These are phyloP conservation scores for Zeugodacus cucurbitae DNA, from an alignment of 1,140 invertebrate species.

Conservation along the genomic window DNA sequence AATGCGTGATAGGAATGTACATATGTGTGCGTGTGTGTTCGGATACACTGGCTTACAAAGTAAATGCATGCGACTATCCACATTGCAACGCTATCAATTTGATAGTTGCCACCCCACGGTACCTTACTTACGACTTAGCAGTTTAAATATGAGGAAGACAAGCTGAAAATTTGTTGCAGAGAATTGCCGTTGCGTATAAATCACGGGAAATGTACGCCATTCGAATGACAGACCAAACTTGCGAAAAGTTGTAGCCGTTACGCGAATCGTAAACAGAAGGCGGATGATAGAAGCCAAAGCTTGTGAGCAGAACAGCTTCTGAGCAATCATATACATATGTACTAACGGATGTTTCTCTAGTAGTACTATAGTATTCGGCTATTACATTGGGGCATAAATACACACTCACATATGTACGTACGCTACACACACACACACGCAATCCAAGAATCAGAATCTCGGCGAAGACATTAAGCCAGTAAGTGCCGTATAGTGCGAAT, in stretches of 20 bases:
- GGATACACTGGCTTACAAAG: no score
- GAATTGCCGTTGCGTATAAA: conserved; percentile 51
- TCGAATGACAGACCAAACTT: conserved; percentile 47
- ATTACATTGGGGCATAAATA: background rate
- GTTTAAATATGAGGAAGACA: conserved; percentile 13
- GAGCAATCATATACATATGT: background rate
- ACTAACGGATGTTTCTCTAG: background rate
- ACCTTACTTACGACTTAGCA: background rate
- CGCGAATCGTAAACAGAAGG: conserved; percentile 6
- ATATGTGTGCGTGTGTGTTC: background rate
- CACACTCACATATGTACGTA: background rate
- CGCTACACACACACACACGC: background rate
- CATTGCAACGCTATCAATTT: background rate
- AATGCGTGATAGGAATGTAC: background rate
- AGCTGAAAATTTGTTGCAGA: conserved; percentile 12
- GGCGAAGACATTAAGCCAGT: background rate
- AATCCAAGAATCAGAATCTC: background rate
- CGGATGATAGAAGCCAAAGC: background rate
- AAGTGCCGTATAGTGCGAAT: background rate
- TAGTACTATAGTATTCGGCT: background rate
- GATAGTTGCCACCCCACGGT: no score
- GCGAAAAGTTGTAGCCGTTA: conserved; percentile 18
- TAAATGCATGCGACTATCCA: no score
- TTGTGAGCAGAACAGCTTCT: background rate
- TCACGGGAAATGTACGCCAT: conserved; percentile 65